Conservation (phyloP, 2,797 vertebrate genomes). For the Linurgus olivaceus region DNA sequence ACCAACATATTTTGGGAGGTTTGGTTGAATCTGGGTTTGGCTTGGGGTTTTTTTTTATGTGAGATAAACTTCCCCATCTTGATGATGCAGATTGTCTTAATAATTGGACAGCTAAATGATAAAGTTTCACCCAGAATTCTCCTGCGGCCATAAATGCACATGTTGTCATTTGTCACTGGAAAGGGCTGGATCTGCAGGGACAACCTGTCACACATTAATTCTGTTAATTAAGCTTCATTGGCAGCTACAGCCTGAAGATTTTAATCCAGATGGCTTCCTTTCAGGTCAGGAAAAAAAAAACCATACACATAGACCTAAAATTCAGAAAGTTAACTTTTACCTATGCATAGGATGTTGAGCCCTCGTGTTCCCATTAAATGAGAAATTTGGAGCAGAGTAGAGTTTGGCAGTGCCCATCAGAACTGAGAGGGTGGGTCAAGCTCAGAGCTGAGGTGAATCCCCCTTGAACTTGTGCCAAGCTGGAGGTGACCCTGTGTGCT, state of each 20-base stretch:
- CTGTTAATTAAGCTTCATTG: not conserved
- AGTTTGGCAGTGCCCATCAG: not conserved
- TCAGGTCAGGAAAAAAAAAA: not conserved
- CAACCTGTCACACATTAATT: not conserved
- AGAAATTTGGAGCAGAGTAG: accelerated
- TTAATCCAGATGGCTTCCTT: not conserved
- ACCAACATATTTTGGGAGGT: not conserved
- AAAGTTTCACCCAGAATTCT: not conserved
- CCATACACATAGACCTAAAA: accelerated
- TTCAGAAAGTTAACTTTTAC: not conserved
- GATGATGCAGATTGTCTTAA: not conserved
- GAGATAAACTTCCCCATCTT: not conserved
- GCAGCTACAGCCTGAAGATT: not conserved
- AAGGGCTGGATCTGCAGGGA: not conserved
- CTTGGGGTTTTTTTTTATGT: not conserved
- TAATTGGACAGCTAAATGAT: not conserved
- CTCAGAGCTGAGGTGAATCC: not conserved
- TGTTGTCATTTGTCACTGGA: not conserved
- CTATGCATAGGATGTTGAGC: accelerated
- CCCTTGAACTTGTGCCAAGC: not conserved
- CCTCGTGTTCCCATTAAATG: not conserved
- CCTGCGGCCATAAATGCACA: not conserved
- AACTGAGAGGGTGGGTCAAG: not conserved
- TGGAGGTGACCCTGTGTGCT: not conserved
- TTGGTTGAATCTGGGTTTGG: not conserved